These are phyloP conservation scores for Drosophila orosa DNA, from an alignment of 1,140 invertebrate species.

Conservation along the genomic window DNA sequence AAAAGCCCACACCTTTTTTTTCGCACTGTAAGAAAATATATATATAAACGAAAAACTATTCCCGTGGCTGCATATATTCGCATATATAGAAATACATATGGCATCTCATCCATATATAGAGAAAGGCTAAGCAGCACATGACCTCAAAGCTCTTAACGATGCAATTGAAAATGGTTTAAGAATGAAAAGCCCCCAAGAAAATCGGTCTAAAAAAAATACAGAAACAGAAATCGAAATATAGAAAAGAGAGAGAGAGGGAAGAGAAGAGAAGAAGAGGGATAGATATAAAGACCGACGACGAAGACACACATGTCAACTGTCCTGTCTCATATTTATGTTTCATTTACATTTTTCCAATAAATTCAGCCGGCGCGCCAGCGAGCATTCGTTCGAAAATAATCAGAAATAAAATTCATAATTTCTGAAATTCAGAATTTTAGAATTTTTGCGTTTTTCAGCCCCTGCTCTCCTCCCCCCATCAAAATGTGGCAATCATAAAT, in stretches of 20 bases:
- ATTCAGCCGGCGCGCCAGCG: conserved; percentile 40
- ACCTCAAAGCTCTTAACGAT: conserved; percentile 63
- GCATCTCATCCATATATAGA: conserved; percentile 17
- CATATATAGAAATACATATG: conserved; percentile 24
- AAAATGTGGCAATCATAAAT: conserved; percentile 73
- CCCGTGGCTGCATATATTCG: conserved; percentile 1
- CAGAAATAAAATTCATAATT: conserved; percentile 71
- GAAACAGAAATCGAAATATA: not conserved
- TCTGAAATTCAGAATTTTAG: conserved; percentile 38
- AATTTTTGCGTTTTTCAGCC: not conserved
- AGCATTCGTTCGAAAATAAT: conserved; percentile 14
- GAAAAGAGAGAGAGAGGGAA: not conserved
- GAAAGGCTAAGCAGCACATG: conserved; percentile 40
- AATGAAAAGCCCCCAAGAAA: conserved; percentile 11
- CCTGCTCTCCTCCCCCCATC: not conserved
- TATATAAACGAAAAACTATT: conserved; percentile 23
- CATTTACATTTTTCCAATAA: conserved; percentile 79
- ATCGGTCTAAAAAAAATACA: conserved; percentile 9
- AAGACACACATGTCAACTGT: conserved; percentile 36
- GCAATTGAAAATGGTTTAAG: conserved; percentile 67
- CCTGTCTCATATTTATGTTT: conserved; percentile 67
- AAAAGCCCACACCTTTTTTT: not conserved
- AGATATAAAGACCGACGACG: conserved; percentile 8
- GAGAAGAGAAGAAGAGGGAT: not conserved
- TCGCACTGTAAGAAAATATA: not conserved